Percentiles rank a stretch among this genome's conserved stretches.
phyloP scores from a whole-genome alignment of 2,888 invertebrate species.

The Digitonthophagus gazella region DNA sequence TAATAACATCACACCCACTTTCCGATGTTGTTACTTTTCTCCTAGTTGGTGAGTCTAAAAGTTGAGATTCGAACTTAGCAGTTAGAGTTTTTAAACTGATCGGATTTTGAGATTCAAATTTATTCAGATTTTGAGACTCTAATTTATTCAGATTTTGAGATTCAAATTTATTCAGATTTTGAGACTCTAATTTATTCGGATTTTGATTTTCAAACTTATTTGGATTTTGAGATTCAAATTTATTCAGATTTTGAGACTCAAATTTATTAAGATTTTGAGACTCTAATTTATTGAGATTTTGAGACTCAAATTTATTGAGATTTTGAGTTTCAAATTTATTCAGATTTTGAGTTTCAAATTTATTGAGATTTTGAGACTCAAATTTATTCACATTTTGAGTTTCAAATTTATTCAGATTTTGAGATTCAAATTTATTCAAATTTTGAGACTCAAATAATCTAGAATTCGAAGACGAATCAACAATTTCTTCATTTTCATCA shows the following conservation, averaged over 20 bases:
- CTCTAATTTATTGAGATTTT: conserved; percentile 13
- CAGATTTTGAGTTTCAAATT: neutral
- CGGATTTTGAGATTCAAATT: conserved; percentile 17
- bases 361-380: conserved; percentile 16
- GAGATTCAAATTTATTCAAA: conserved; percentile 16
- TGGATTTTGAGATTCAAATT: conserved; percentile 11
- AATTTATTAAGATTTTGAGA: neutral
- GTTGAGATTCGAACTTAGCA: conserved; percentile 40
- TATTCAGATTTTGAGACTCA: no score
- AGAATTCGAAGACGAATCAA: no score
- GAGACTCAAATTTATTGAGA: no score
- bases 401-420: neutral
- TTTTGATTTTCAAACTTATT: conserved; percentile 6
- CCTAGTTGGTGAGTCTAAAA: conserved; percentile 29
- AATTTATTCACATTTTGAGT: no score
- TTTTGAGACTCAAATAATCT: no score
- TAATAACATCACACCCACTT: conserved; percentile 29
- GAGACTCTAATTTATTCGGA: neutral
- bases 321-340: neutral
- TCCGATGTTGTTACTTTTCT: conserved; percentile 28
- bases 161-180: no score
- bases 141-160: conserved; percentile 15
- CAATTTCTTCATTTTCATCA: conserved; percentile 3
- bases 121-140: no score
- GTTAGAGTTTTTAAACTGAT: conserved; percentile 39